Evolutionary conservation across 1,140 invertebrate species (phyloP).

Genomic region (Heliconius nattereri): DNA sequence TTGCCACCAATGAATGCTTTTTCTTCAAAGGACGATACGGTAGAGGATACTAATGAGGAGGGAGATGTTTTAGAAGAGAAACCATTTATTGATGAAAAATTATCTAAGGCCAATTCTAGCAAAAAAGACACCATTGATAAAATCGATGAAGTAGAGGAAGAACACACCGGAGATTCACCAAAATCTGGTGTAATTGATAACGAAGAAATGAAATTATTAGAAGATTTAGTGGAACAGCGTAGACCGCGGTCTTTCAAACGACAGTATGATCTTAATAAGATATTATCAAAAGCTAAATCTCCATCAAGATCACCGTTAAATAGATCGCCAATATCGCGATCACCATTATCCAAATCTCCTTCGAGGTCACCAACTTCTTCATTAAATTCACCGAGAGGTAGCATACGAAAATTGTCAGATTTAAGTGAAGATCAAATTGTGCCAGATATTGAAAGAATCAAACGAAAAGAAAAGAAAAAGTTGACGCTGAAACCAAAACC

Average conservation of each 20-base stretch:
- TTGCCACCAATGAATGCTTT: constrained; percentile 91
- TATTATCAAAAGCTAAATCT: constrained; percentile 67
- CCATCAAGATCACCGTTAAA: constrained; percentile 70
- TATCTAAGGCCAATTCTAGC: constrained; percentile 40
- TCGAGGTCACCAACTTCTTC: constrained; percentile 79
- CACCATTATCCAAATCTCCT: constrained; percentile 78
- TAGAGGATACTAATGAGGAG: constrained; percentile 85
- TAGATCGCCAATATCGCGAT: constrained; percentile 70
- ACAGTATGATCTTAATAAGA: constrained; percentile 73
- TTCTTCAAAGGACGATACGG: constrained; percentile 93
- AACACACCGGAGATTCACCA: constrained; percentile 59
- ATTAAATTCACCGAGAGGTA: constrained; percentile 78
- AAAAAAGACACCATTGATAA: constrained; percentile 77
- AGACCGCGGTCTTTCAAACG: constrained; percentile 79
- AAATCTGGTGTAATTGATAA: constrained; percentile 81
- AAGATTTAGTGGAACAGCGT: constrained; percentile 76
- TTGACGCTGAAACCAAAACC: constrained; percentile 72
- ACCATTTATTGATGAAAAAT: constrained; percentile 75
- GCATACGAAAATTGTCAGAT: constrained; percentile 78
- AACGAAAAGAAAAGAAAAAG: constrained; percentile 79
- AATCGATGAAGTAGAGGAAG: constrained; percentile 81
- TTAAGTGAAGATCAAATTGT: constrained; percentile 83
- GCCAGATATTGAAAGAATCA: constrained; percentile 82
- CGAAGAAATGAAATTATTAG: constrained; percentile 81
- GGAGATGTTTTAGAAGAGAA: constrained; percentile 84